These are phyloP conservation scores for Camponotus pennsylvanicus DNA, from an alignment of 1,140 invertebrate species.

Conservation along the genomic window DNA sequence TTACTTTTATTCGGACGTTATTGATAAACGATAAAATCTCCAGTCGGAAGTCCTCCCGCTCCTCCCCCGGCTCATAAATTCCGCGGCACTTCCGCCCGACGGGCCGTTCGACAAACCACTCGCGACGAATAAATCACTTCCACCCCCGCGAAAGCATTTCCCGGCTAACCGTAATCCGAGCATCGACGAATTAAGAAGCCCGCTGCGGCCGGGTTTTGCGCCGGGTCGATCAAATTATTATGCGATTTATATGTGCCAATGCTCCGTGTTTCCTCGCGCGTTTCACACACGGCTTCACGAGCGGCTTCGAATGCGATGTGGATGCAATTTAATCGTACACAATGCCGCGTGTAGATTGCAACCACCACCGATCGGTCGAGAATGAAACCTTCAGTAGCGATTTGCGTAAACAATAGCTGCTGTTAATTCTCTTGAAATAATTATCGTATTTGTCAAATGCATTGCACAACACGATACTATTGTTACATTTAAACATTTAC, in stretches of 20 bases:
- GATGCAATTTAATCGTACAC: constrained; percentile 45
- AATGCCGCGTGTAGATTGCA: constrained; percentile 35
- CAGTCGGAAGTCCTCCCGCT: constrained; percentile 71
- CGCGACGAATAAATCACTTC: constrained; percentile 80
- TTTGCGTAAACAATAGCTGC: constrained; percentile 36
- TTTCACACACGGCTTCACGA: neutral
- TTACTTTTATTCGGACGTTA: constrained; percentile 78
- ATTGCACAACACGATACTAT: neutral
- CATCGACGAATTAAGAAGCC: constrained; percentile 72
- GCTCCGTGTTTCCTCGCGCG: constrained; percentile 31
- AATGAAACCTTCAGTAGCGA: constrained; percentile 42
- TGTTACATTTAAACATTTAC: neutral
- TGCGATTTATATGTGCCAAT: constrained; percentile 45
- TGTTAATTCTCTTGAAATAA: constrained; percentile 22
- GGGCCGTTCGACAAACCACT: constrained; percentile 81
- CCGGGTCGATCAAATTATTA: constrained; percentile 62
- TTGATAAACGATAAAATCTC: constrained; percentile 83
- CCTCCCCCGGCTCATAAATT: constrained; percentile 76
- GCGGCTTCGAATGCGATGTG: neutral
- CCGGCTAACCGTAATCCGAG: constrained; percentile 69
- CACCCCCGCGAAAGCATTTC: constrained; percentile 66
- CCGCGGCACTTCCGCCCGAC: constrained; percentile 76
- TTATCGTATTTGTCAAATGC: constrained; percentile 6
- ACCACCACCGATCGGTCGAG: neutral
- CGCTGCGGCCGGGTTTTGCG: constrained; percentile 25